These are phyloP conservation scores for Mergus octosetaceus DNA, from an alignment of 2,797 vertebrate genomes.

Conservation along the genomic window DNA sequence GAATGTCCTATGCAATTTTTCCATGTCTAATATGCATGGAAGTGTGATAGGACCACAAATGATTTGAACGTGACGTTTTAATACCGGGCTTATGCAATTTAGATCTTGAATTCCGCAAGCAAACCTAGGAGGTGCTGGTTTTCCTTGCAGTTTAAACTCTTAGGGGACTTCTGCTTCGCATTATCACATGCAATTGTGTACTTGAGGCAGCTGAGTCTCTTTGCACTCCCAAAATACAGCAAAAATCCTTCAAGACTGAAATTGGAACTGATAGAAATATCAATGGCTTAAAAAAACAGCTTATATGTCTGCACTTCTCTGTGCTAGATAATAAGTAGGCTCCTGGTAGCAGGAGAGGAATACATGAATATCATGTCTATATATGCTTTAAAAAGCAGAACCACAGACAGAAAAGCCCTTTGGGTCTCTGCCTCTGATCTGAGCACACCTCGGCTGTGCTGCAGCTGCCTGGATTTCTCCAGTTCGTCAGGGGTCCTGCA, in stretches of 20 bases:
- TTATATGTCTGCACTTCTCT: neutral
- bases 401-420: neutral
- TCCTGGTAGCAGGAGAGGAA: neutral
- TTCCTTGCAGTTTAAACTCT: neutral
- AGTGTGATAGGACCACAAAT: neutral
- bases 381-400: neutral
- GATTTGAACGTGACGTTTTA: neutral
- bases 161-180: neutral
- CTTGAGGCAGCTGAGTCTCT: neutral
- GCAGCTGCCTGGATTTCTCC: neutral
- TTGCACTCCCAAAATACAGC: neutral
- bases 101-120: neutral
- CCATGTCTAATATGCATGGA: neutral
- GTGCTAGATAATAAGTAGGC: neutral
- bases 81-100: rapidly evolving
- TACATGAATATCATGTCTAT: rapidly evolving
- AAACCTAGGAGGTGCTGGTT: neutral
- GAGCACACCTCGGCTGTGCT: rapidly evolving
- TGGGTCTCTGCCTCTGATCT: neutral
- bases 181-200: neutral
- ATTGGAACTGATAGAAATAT: neutral
- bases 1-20: neutral
- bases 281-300: neutral
- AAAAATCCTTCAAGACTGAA: neutral
- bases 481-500: neutral